Conservation (phyloP, 2,113 vertebrate species). For the Thalassoma bifasciatum region DNA sequence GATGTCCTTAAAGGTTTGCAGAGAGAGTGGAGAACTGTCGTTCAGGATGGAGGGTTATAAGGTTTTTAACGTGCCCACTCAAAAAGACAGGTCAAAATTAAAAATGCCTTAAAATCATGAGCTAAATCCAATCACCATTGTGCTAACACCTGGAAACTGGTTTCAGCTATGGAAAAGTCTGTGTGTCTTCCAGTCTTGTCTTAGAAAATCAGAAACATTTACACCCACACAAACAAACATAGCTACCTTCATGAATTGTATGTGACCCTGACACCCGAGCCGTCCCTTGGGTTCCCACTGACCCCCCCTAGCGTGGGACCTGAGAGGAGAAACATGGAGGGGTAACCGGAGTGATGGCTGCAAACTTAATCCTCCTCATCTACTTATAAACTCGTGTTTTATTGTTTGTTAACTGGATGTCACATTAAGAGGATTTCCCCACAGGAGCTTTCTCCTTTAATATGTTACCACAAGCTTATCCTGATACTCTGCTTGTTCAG, state of each 20-base stretch:
- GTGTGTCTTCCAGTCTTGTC: not conserved
- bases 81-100: too few relatives aligned
- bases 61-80: too few relatives aligned
- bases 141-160: too few relatives aligned
- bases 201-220: constrained; percentile 1
- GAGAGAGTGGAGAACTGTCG: too few relatives aligned
- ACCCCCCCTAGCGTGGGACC: constrained; percentile 27
- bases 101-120: too few relatives aligned
- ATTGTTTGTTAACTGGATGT: constrained; percentile 18
- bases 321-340: constrained; percentile 4
- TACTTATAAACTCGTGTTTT: constrained; percentile 23
- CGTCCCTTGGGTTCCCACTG: too few relatives aligned
- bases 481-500: not conserved
- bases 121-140: too few relatives aligned
- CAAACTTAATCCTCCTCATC: constrained; percentile 17
- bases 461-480: constrained; percentile 14
- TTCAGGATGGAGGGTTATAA: too few relatives aligned
- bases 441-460: not conserved
- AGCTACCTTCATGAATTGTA: constrained; percentile 5
- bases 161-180: too few relatives aligned
- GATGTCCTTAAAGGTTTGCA: too few relatives aligned
- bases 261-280: constrained; percentile 49
- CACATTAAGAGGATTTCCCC: not conserved
- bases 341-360: constrained; percentile 4
- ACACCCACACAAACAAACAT: not conserved